phyloP scores from a whole-genome alignment of 1,140 invertebrate genomes.

The Microvelia longipes region DNA sequence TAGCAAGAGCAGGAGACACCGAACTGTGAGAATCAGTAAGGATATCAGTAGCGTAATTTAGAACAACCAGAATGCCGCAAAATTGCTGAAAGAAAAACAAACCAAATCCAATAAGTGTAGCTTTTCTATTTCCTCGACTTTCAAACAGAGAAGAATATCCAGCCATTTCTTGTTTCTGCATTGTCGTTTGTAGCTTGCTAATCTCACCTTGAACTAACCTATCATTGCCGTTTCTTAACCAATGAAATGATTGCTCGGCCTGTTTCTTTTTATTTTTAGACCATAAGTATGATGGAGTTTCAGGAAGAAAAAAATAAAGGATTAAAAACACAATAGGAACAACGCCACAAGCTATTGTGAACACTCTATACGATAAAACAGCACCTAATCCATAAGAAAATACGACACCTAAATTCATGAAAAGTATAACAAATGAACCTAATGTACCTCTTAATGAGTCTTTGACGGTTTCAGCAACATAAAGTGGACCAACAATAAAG shows the following conservation, averaged over 20 bases:
- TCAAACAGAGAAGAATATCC: conserved; percentile 29
- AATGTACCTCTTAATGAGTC: conserved; percentile 59
- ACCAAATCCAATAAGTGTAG: conserved; percentile 44
- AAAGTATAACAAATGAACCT: conserved; percentile 67
- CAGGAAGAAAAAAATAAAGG: conserved; percentile 57
- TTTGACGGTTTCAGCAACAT: conserved; percentile 72
- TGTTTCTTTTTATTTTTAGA: conserved; percentile 33
- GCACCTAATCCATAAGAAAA: conserved; percentile 55
- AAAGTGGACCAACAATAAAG: conserved; percentile 65
- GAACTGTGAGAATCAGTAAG: conserved; percentile 51
- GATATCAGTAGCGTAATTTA: conserved; percentile 66
- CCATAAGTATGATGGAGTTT: conserved; percentile 59
- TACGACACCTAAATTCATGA: conserved; percentile 66
- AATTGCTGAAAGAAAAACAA: conserved; percentile 72
- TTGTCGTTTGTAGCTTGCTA: background rate
- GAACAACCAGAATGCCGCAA: conserved; percentile 70
- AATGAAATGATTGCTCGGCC: conserved; percentile 37
- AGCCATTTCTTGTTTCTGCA: conserved; percentile 18
- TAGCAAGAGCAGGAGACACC: conserved; percentile 41
- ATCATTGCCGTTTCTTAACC: conserved; percentile 41
- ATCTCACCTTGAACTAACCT: conserved; percentile 26
- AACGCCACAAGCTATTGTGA: conserved; percentile 48
- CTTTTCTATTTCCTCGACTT: conserved; percentile 24
- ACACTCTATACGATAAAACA: conserved; percentile 40
- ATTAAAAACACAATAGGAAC: conserved; percentile 47